These are phyloP conservation scores for Epinotia ramella DNA, from an alignment of 2,888 invertebrate species.

Conservation along the genomic window DNA sequence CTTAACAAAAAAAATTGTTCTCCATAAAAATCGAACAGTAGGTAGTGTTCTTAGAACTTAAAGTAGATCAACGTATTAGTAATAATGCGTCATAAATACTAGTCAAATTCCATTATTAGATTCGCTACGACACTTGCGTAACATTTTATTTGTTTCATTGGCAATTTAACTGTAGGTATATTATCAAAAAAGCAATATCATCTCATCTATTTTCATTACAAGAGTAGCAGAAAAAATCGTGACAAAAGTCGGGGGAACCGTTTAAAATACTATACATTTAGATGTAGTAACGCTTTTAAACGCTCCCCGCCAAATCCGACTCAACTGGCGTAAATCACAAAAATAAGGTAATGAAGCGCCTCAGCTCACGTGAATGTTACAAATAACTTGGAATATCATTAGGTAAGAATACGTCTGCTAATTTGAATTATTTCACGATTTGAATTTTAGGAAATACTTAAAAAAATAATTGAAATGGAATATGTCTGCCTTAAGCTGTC, in stretches of 20 bases:
- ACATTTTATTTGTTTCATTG: conserved; percentile 15
- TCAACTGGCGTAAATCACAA: conserved; percentile 80
- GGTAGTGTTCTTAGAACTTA: no score
- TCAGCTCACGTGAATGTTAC: conserved; percentile 78
- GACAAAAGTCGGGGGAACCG: conserved; percentile 55
- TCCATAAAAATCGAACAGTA: no score
- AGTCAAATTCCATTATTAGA: not conserved
- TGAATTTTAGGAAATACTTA: not conserved
- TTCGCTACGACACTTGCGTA: not conserved
- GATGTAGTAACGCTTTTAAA: conserved; percentile 78
- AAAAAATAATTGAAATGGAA: no score
- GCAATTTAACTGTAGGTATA: conserved; percentile 12
- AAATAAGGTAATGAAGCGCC: conserved; percentile 77
- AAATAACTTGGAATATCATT: conserved; percentile 85
- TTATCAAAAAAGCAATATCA: conserved; percentile 47
- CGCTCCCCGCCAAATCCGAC: conserved; percentile 74
- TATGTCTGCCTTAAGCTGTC: no score
- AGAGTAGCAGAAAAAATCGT: conserved; percentile 27
- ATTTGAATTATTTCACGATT: no score
- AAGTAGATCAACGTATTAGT: no score
- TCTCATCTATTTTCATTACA: conserved; percentile 26
- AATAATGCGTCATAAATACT: not conserved
- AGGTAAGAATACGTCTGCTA: conserved; percentile 51
- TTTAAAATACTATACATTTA: conserved; percentile 80
- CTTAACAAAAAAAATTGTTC: no score